Evolutionary conservation across 2,113 vertebrate genomes (phyloP), one percentile per base, ranked within the genome.

Genomic region (Cervus canadensis): DNA sequence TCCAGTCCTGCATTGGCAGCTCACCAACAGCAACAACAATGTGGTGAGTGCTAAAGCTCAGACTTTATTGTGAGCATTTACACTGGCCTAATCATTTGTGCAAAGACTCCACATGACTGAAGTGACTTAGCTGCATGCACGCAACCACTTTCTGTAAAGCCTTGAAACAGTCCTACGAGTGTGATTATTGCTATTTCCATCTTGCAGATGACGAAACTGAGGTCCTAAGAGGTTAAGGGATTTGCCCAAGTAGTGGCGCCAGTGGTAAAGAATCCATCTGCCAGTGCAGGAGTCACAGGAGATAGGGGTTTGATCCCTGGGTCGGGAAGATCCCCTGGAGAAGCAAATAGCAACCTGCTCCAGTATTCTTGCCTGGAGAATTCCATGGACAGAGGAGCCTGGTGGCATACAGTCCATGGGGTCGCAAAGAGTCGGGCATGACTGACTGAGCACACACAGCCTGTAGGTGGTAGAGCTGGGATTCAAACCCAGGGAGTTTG

Each of bases 401-500:
- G 23, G 71, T 76, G 40, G 23, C 12, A 23, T 76, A 43, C 2
- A 43, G 40, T 25, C 40, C 59, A 30, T 76, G 40, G 71, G 23
- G 12, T 76, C 0, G 1, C 71, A 25, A 14, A 43, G 40, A 43
- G 40, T 26, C 10, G 0, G n/a, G 36, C 36, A 25, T 3, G n/a
- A 74, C 36, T 13, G n/a, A 74, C 36, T 74, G 67, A 74, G 67
- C n/a, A 40, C 19, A 74, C 10, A 13, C n/a, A 25, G 45, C n/a
- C n/a, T 76, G 13, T 36, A 7, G 48, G 19, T 60, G 33, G 36
- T 59, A 48, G 48, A 90, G 43, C 50, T 90, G 33, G 79, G 10
- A 57, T 87, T 64, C 91, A 92, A 82, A 91, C 28, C 50, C 52
- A 71, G 14, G 50, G 82, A 81, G 57, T 56, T 87, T 89, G 90